Evolutionary conservation across 2,797 vertebrate species (phyloP).

Genomic region (Phoeniculus purpureus): DNA sequence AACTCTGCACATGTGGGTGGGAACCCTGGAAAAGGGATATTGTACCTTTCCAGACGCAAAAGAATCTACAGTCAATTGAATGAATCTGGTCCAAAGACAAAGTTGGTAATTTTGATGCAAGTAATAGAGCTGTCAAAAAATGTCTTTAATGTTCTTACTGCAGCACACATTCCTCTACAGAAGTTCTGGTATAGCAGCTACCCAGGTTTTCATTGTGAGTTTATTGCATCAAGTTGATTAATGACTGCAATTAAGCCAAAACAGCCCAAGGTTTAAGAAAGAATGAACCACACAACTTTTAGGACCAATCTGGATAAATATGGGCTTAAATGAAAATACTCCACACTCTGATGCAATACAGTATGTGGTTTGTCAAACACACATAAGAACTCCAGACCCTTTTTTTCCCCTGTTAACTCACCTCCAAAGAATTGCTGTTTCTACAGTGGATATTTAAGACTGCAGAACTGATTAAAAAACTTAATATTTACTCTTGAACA

Average conservation of each 20-base stretch:
- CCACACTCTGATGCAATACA: neutral
- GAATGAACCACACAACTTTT: conserved; percentile 14
- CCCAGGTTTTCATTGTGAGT: neutral
- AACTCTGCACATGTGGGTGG: rapidly evolving
- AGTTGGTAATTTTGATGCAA: neutral
- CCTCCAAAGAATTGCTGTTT: neutral
- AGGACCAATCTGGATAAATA: neutral
- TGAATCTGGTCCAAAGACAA: neutral
- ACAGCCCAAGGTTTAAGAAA: conserved; percentile 35
- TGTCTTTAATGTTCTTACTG: neutral
- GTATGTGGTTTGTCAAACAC: neutral
- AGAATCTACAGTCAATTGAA: neutral
- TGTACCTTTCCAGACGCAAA: neutral
- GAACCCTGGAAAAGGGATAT: neutral
- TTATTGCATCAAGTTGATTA: conserved; percentile 52
- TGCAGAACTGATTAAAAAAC: neutral
- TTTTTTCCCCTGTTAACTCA: neutral
- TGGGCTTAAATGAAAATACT: neutral
- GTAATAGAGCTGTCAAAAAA: neutral
- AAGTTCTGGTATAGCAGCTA: neutral
- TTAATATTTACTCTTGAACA: neutral
- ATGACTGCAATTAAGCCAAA: conserved; percentile 55
- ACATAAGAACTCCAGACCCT: neutral
- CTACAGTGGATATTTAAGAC: neutral
- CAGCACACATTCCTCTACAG: neutral